Evolutionary conservation across 2,797 vertebrate species (phyloP), one percentile per base, ranked within the genome.

Genomic region (Pipistrellus pygmaeus): DNA sequence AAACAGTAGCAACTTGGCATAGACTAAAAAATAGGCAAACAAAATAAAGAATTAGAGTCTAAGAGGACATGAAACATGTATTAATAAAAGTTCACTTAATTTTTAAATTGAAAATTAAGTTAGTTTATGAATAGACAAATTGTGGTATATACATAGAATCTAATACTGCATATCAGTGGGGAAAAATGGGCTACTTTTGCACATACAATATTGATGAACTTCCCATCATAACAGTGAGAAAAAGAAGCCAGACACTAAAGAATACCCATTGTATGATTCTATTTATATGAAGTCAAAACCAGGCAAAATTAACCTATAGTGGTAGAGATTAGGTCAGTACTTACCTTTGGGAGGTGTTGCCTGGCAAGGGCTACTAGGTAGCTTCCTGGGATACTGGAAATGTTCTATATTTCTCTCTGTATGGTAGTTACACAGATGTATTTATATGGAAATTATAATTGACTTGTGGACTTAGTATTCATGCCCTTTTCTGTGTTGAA

Each of bases 101-200:
- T 81, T 85, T 41, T 2, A 32, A 86, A 86, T 41, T 82, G 41
- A 94, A 92, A 82, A 64, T 75, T 53, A 69, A 51, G 17, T 85
- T 72, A 55, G 51, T 62, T 9, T 38, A 46, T 55, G 25, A 53
- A 35, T 77, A 71, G 51, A 25, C 46, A 75, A 86, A 62, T 62
- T 71, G 32, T 55, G 53, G 62, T 71, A 77, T 77, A 66, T 0
- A 21, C 17, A 51, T 48, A 51, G n/a, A 86, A 30, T 83, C 32
- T 41, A 32, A 48, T 48, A 83, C 21, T 90, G 76, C 3, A 17
- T 72, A 60, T 5, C 21, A 86, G 46, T 82, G 46, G 68, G 41
- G 71, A 72, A 76, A 44, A 77, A 69, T 55, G 35, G 62, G 18
- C 27, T 55, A 60, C 38, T 66, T 88, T 2, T 72, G 3, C 7